Conservation (phyloP, 1,140 invertebrate species). For the Drosophila ohnishii region DNA sequence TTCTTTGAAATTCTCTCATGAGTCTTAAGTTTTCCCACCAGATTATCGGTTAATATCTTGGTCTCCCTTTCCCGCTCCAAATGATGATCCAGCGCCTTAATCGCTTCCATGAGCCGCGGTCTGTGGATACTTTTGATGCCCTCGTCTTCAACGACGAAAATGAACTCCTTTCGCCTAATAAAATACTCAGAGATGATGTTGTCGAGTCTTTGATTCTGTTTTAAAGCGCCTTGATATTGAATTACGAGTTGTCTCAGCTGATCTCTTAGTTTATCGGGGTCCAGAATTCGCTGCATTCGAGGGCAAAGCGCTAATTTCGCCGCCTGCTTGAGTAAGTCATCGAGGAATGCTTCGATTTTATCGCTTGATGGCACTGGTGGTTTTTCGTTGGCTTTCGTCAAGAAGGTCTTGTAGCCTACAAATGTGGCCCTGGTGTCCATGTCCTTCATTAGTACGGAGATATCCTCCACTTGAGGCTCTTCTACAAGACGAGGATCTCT, state of each 20-base stretch:
- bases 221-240: not conserved
- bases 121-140: not conserved
- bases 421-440: not conserved
- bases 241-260: not conserved
- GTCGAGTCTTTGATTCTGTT: not conserved
- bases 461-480: not conserved
- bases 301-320: not conserved
- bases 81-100: slow-evolving; percentile 18
- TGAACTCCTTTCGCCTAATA: not conserved
- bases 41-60: not conserved
- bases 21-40: not conserved
- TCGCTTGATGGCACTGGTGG: not conserved
- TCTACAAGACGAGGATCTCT: not conserved
- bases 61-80: not conserved
- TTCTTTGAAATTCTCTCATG: not conserved
- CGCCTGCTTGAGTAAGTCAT: not conserved
- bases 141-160: not conserved
- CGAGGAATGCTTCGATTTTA: not conserved
- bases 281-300: not conserved
- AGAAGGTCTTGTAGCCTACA: not conserved
- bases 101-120: not conserved
- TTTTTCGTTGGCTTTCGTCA: not conserved
- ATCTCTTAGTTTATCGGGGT: slow-evolving; percentile 21
- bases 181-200: slow-evolving; percentile 2
- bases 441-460: not conserved